phyloP scores from a whole-genome alignment of 2,797 vertebrate species.

The Telmatherina bonti region DNA sequence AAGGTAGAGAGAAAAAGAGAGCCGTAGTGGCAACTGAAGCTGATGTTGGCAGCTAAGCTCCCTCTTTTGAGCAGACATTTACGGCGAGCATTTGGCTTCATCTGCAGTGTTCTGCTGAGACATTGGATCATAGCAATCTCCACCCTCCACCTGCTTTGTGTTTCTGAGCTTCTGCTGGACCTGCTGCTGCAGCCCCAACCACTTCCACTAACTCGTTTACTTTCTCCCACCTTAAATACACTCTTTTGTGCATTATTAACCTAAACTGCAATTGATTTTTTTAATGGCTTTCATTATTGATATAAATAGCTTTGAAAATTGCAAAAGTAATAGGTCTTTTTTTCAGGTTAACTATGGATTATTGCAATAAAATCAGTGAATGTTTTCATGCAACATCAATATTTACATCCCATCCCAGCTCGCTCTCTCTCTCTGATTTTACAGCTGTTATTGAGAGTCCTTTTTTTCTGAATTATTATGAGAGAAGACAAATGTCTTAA shows the following conservation, averaged over 20 bases:
- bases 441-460: too few species aligned
- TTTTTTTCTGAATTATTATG: neutral
- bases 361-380: neutral
- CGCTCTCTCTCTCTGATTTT: too few species aligned
- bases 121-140: slow-evolving; percentile 28
- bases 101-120: slow-evolving; percentile 59
- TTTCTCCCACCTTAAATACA: neutral
- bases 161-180: neutral
- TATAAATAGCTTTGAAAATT: neutral
- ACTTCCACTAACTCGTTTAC: neutral
- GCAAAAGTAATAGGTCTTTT: neutral
- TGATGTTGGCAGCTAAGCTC: slow-evolving; percentile 4
- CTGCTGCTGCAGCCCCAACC: neutral
- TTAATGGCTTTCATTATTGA: neutral
- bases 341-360: neutral
- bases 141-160: slow-evolving; percentile 56
- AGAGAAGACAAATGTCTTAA: neutral
- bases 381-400: neutral
- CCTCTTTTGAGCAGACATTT: slow-evolving; percentile 26
- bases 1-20: neutral
- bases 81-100: slow-evolving; percentile 52
- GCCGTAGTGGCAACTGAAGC: neutral
- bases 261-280: neutral
- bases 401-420: neutral
- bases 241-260: neutral